Evolutionary conservation across 2,113 vertebrate species (phyloP).

Genomic region (Boleophthalmus pectinirostris): DNA sequence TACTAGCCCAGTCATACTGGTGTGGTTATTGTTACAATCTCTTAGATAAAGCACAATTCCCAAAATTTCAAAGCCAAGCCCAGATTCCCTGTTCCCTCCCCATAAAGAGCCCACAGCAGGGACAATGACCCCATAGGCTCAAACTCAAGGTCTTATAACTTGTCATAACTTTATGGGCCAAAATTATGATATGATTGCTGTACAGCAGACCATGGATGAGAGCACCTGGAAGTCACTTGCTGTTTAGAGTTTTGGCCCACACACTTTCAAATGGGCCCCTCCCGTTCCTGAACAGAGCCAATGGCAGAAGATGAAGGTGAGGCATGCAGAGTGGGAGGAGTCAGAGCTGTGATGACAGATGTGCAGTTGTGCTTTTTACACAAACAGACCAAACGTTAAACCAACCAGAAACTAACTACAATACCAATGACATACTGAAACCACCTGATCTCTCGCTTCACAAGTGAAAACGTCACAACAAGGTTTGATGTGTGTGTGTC

Average conservation of each 20-base stretch:
- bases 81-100: slow-evolving; percentile 10
- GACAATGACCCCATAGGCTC: slow-evolving; percentile 24
- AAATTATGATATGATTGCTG: slow-evolving; percentile 19
- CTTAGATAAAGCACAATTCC: slow-evolving; percentile 73
- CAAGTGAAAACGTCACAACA: slow-evolving; percentile 41
- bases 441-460: slow-evolving; percentile 44
- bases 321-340: slow-evolving; percentile 47
- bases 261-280: slow-evolving; percentile 34
- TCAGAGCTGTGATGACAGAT: slow-evolving; percentile 37
- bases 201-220: slow-evolving; percentile 24
- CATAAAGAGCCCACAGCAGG: slow-evolving; percentile 31
- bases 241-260: slow-evolving; percentile 30
- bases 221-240: slow-evolving; percentile 32
- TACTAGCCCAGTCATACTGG: slow-evolving; percentile 78
- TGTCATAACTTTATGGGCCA: slow-evolving; percentile 14
- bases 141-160: slow-evolving; percentile 21
- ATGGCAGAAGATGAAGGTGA: slow-evolving; percentile 49
- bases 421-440: slow-evolving; percentile 59
- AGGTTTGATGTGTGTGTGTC: slow-evolving; percentile 48
- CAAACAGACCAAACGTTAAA: slow-evolving; percentile 64
- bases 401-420: slow-evolving; percentile 51
- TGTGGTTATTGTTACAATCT: slow-evolving; percentile 82
- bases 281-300: slow-evolving; percentile 50
- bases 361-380: slow-evolving; percentile 66
- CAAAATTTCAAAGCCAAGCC: slow-evolving; percentile 11